Base-by-base conservation (phyloP, 2,888 invertebrate genomes). In the Apamea sordens region DNA sequence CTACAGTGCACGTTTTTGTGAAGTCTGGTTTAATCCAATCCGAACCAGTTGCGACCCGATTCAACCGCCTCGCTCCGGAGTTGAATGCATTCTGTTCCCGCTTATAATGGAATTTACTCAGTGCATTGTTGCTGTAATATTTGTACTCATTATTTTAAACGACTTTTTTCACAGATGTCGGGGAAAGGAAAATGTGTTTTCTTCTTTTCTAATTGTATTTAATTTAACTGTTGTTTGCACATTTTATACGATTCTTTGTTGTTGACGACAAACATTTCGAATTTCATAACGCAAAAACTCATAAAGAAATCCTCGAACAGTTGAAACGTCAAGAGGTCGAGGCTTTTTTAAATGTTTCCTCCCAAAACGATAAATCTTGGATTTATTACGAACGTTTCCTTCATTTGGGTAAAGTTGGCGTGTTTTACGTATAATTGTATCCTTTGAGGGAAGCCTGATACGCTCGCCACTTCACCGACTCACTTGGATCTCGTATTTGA, bases 351-450 rank as follows among this genome's bases (percentile, higher is more conserved):
- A 73, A 76, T 80, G 80, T 87, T 87, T 76, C 70, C 69, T 77
- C 76, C 73, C 63, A 44, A 87, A 86, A 82, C 82, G 53, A 89
- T 81, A 82, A 89, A 88, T 83, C 78, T 83, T 80, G 68, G 73
- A 87, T 84, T 87, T 88, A 88, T 87, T 81, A 83, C 82, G n/a
- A 89, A 77, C 71, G 83, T 86, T 88, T 83, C 88, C 77, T 85
- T 82, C 76, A 82, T 83, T 87, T 82, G 67, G 70, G 72, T 72
- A 28, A 85, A 87, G 79, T 84, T 82, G 50, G 82, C 82, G 80
- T 89, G 80, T 89, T 88, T 78, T 76, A 64, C 77, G 56, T 79
- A 83, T 83, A 86, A 86, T 86, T 89, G 76, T 87, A 82, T 82
- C 78, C 82, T 80, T 63, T 63, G 76, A 76, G 70, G 69, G 63